Evolutionary conservation across 2,888 invertebrate species (phyloP).

Genomic region (Fragum sueziense): DNA sequence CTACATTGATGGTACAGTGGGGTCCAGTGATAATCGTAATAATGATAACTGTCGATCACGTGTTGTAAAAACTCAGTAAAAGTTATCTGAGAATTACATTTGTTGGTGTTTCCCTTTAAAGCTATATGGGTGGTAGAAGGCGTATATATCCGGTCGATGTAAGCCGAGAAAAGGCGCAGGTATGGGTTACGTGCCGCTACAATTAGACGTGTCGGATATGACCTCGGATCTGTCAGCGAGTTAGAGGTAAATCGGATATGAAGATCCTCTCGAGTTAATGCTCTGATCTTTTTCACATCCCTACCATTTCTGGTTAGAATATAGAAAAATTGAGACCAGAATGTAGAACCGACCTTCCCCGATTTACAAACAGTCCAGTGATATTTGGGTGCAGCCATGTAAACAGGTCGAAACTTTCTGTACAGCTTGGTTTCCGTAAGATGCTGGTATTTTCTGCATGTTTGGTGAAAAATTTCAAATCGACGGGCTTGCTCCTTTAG

Average conservation of each 20-base stretch:
- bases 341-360: not conserved
- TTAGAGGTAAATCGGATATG: not conserved
- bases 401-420: not conserved
- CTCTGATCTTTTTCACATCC: not conserved
- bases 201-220: not conserved
- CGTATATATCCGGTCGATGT: not conserved
- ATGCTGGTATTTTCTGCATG: not conserved
- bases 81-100: not conserved
- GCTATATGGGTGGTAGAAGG: not conserved
- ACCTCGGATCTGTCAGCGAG: not conserved
- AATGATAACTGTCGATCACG: not conserved
- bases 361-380: not conserved
- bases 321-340: not conserved
- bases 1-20: not conserved
- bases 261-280: not conserved
- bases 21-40: not conserved
- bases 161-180: not conserved
- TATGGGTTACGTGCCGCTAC: not conserved
- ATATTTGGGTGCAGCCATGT: not conserved
- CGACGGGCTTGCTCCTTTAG: not conserved
- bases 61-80: not conserved
- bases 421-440: not conserved
- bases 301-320: not conserved
- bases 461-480: not conserved
- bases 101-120: not conserved